Percentiles rank a stretch among this genome's conserved stretches.
Conservation (phyloP, 2,797 vertebrate genomes). For the Labroides dimidiatus region DNA sequence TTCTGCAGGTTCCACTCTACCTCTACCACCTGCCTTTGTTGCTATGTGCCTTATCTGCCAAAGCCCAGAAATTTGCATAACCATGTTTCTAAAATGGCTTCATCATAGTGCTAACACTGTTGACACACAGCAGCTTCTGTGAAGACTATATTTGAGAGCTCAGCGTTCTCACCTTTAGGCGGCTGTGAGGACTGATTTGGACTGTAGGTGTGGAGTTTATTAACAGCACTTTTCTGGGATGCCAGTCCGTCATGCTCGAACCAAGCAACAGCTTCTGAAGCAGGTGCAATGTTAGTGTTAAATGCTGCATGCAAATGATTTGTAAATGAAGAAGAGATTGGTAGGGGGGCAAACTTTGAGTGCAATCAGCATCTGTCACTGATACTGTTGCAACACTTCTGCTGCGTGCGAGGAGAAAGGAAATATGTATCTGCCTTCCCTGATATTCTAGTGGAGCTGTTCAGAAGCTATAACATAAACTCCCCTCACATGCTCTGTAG, state of each 20-base stretch:
- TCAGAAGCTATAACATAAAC: slow-evolving; percentile 40
- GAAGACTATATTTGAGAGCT: slow-evolving; percentile 27
- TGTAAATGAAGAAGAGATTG: background rate
- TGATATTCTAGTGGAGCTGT: slow-evolving; percentile 34
- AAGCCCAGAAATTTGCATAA: slow-evolving; percentile 11
- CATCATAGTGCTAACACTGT: background rate
- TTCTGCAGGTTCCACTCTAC: slow-evolving; percentile 13
- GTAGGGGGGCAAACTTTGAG: slow-evolving; percentile 27
- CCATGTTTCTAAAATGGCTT: slow-evolving; percentile 9
- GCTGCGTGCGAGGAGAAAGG: slow-evolving; percentile 25
- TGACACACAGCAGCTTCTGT: slow-evolving; percentile 21
- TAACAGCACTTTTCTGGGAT: slow-evolving; percentile 40
- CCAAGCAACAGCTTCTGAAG: slow-evolving; percentile 63
- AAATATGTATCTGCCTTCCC: slow-evolving; percentile 37
- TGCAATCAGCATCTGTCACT: slow-evolving; percentile 44
- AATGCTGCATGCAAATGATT: slow-evolving; percentile 60
- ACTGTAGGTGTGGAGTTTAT: slow-evolving; percentile 53
- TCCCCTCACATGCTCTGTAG: slow-evolving; percentile 33
- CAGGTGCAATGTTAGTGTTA: slow-evolving; percentile 58
- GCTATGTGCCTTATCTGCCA: background rate
- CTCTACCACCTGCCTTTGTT: background rate
- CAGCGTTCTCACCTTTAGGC: slow-evolving; percentile 19
- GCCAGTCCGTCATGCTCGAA: slow-evolving; percentile 35
- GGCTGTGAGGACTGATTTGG: slow-evolving; percentile 34
- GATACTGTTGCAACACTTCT: slow-evolving; percentile 46